phyloP scores from a whole-genome alignment of 1,140 invertebrate genomes.

The Drosophila repletoides region DNA sequence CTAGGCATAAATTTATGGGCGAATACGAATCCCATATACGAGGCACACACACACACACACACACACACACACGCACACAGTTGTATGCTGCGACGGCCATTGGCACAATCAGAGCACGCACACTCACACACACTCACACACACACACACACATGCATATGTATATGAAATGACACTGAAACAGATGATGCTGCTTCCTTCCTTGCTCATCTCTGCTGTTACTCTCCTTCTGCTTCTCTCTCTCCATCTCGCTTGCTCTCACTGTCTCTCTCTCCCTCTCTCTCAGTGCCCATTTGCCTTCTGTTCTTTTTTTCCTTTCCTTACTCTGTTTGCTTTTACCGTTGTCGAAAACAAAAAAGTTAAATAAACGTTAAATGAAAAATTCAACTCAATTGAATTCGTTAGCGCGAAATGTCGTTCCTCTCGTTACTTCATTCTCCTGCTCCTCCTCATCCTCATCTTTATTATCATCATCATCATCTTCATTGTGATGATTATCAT shows the following conservation, averaged over 20 bases:
- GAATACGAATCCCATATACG: conserved; percentile 14
- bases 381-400: conserved; percentile 81
- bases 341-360: conserved; percentile 64
- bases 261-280: not conserved
- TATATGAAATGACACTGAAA: conserved; percentile 11
- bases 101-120: conserved; percentile 51
- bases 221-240: not conserved
- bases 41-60: not conserved
- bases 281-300: conserved; percentile 51
- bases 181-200: conserved; percentile 38
- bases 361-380: conserved; percentile 80
- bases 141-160: conserved; percentile 8
- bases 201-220: conserved; percentile 10
- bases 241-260: not conserved
- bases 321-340: conserved; percentile 26
- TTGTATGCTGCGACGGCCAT: conserved; percentile 58
- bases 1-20: conserved; percentile 70
- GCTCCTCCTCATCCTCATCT: conserved; percentile 7
- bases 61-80: conserved; percentile 22
- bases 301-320: conserved; percentile 32
- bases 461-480: conserved; percentile 36
- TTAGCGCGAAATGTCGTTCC: conserved; percentile 77
- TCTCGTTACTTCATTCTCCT: conserved; percentile 51
- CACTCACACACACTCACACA: conserved; percentile 10
- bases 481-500: conserved; percentile 28